Percentiles rank a stretch among this genome's conserved stretches.
Conservation (phyloP, 2,888 invertebrate species). For the Tenthredo scrophulariae region DNA sequence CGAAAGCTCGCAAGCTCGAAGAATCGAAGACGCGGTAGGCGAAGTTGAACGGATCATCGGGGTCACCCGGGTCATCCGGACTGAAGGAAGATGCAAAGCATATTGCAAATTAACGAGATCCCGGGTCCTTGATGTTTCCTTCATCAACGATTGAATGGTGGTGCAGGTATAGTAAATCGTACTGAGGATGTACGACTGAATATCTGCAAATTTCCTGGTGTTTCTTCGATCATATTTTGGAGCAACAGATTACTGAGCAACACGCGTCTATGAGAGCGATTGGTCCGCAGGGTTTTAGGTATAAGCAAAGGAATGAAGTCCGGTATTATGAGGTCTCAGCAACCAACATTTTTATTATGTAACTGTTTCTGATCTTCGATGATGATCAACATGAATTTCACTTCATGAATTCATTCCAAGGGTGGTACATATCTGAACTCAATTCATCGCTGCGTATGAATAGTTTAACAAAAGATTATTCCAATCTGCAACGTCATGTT, state of each 20-base stretch:
- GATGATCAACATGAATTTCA: neutral
- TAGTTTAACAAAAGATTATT: neutral
- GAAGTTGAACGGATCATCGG: constrained; percentile 30
- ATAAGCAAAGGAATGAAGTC: neutral
- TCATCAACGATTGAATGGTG: neutral
- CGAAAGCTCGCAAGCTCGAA: constrained; percentile 47
- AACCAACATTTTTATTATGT: neutral
- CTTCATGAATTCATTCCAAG: neutral
- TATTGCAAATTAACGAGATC: constrained; percentile 10
- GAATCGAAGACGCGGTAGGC: constrained; percentile 12
- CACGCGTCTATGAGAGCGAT: neutral
- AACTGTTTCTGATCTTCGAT: neutral
- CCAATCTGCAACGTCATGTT: neutral
- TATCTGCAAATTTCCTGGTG: constrained; percentile 8
- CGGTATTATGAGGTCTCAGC: neutral
- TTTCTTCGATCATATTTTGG: neutral
- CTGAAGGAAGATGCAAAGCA: constrained; percentile 24
- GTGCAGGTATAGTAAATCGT: neutral
- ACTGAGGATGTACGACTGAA: neutral
- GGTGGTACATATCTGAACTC: neutral
- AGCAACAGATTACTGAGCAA: neutral
- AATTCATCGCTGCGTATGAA: neutral
- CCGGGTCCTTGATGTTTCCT: neutral
- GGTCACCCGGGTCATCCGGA: constrained; percentile 41
- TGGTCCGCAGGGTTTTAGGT: neutral